Evolutionary conservation across 2,888 invertebrate species (phyloP).

Genomic region (Dastarcus helophoroides): DNA sequence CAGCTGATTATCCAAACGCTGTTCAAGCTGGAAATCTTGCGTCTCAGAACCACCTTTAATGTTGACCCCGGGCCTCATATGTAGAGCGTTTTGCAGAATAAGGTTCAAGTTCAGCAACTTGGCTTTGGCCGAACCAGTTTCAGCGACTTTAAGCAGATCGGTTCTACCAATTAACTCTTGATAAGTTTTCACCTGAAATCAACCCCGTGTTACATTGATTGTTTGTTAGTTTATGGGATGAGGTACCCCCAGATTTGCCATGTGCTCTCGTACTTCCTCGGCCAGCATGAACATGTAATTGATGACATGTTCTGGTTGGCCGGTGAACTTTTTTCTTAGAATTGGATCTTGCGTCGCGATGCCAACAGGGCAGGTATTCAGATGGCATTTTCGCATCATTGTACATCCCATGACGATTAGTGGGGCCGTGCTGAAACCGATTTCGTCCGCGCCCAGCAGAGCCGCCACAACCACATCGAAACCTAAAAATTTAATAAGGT

Average conservation of each 20-base stretch:
- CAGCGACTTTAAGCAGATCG: constrained; percentile 69
- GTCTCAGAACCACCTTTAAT: constrained; percentile 79
- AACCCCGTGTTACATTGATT: no score
- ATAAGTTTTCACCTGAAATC: constrained; percentile 28
- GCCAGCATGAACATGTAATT: constrained; percentile 97
- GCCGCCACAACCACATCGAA: constrained; percentile 96
- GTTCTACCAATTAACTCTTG: constrained; percentile 83
- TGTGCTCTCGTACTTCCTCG: constrained; percentile 86
- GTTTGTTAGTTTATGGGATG: constrained; percentile 29
- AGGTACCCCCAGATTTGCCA: constrained; percentile 84
- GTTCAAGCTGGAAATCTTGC: constrained; percentile 81
- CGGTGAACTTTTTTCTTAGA: constrained; percentile 90
- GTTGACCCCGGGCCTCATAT: constrained; percentile 80
- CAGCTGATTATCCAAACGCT: constrained; percentile 67
- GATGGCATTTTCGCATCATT: constrained; percentile 99
- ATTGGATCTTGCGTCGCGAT: constrained; percentile 97
- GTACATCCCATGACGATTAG: constrained; percentile 97
- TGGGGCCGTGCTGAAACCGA: constrained; percentile 97
- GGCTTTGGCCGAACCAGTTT: constrained; percentile 65
- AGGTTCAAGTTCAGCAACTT: constrained; percentile 71
- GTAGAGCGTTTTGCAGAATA: constrained; percentile 79
- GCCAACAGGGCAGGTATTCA: constrained; percentile 98
- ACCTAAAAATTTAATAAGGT: constrained; percentile 41
- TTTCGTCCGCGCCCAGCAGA: constrained; percentile 93
- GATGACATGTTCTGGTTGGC: constrained; percentile 94